Evolutionary conservation across 2,113 vertebrate species (phyloP).

Genomic region (Peromyscus polionotus): DNA sequence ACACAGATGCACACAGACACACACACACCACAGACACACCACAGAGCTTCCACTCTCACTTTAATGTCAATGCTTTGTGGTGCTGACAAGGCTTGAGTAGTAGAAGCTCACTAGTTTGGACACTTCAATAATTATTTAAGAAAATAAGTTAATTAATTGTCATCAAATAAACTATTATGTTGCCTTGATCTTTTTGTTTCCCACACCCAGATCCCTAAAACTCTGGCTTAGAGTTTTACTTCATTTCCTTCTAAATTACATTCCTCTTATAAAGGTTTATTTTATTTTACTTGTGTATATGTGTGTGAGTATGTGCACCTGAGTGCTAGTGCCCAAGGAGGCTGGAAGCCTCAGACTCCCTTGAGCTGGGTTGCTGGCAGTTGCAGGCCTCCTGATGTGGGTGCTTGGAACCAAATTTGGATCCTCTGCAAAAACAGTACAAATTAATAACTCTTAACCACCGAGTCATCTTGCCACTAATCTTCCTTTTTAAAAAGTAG

Average conservation of each 20-base stretch:
- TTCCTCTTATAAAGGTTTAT: neutral
- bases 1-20: neutral
- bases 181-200: constrained; percentile 53
- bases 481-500: neutral
- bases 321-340: neutral
- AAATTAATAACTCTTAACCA: neutral
- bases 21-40: neutral
- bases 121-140: constrained; percentile 62
- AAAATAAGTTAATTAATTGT: constrained; percentile 73
- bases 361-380: neutral
- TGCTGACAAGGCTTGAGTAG: constrained; percentile 57
- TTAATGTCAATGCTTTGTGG: constrained; percentile 15
- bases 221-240: constrained; percentile 12
- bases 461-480: neutral
- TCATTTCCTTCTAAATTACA: constrained; percentile 35
- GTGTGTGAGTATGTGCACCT: neutral
- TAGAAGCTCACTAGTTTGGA: neutral
- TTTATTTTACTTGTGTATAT: neutral
- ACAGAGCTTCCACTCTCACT: neutral
- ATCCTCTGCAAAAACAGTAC: neutral
- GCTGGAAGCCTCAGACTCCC: neutral
- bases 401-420: neutral
- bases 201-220: constrained; percentile 28
- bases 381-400: neutral
- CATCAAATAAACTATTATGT: constrained; percentile 66